Evolutionary conservation across 2,797 vertebrate genomes (phyloP).

Genomic region (Nasua narica): DNA sequence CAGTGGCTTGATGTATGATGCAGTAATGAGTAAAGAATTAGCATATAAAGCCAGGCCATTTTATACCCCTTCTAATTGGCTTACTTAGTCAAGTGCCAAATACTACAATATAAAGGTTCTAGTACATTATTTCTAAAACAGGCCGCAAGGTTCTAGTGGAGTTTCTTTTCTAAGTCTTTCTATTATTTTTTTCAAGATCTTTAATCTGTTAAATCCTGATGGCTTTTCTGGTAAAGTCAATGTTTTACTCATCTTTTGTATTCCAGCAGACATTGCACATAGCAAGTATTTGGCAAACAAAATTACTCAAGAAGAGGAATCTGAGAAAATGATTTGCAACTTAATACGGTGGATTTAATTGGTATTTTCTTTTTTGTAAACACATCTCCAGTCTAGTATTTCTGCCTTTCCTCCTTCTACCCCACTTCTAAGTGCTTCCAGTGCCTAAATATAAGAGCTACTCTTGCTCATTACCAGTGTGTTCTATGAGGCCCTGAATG

Average conservation of each 20-base stretch:
- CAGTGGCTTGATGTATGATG: conserved; percentile 29
- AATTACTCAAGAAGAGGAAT: conserved; percentile 23
- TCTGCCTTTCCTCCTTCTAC: conserved; percentile 8
- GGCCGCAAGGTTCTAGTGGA: conserved; percentile 10
- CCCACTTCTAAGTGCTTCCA: background rate
- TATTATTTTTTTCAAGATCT: background rate
- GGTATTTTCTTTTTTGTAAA: conserved; percentile 14
- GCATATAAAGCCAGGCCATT: conserved; percentile 37
- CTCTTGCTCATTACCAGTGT: background rate
- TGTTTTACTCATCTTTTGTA: conserved; percentile 48
- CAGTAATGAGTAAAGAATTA: conserved; percentile 38
- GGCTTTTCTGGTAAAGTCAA: conserved; percentile 22
- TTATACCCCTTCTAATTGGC: conserved; percentile 39
- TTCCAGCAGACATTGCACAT: background rate
- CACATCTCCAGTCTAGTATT: conserved; percentile 28
- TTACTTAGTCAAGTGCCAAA: conserved; percentile 50
- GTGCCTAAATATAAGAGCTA: background rate
- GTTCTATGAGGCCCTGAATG: background rate
- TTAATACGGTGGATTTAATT: conserved; percentile 39
- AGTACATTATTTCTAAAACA: conserved; percentile 33
- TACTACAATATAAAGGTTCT: conserved; percentile 38
- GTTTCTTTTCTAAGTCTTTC: conserved; percentile 37
- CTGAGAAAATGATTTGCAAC: conserved; percentile 31
- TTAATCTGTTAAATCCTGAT: conserved; percentile 21
- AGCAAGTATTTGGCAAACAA: conserved; percentile 47